Percentiles rank a stretch among this genome's conserved stretches.
Conservation (phyloP, 1,140 invertebrate species). For the Eupeodes corollae region DNA sequence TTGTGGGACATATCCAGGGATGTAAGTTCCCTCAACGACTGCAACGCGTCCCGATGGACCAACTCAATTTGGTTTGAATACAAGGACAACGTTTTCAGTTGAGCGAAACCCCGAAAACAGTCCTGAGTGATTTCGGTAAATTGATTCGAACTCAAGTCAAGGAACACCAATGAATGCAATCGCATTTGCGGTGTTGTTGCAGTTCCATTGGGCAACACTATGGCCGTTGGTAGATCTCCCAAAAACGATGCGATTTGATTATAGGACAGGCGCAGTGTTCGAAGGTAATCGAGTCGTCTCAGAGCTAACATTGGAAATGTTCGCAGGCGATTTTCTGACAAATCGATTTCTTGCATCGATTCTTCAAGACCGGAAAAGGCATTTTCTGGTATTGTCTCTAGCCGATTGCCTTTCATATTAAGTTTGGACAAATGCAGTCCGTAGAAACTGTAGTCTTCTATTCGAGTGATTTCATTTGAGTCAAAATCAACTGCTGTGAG, state of each 20-base stretch:
- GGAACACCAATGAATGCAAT: conserved; percentile 56
- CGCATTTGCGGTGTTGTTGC: conserved; percentile 37
- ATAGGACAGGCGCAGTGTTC: conserved; percentile 65
- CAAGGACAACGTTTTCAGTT: conserved; percentile 65
- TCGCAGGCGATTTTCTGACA: conserved; percentile 75
- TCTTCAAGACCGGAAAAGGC: conserved; percentile 75
- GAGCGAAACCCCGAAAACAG: conserved; percentile 67
- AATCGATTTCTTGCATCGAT: conserved; percentile 66
- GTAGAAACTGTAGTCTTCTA: conserved; percentile 78
- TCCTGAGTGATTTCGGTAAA: conserved; percentile 61
- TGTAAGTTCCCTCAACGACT: conserved; percentile 59
- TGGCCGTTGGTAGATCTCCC: conserved; percentile 24
- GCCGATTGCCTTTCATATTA: conserved; percentile 70
- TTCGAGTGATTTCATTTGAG: conserved; percentile 67
- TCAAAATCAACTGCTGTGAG: conserved; percentile 72
- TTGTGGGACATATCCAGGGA: conserved; percentile 80
- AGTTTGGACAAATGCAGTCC: conserved; percentile 69
- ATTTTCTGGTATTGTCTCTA: conserved; percentile 68
- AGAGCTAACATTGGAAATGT: conserved; percentile 69
- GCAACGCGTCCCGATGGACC: conserved; percentile 66
- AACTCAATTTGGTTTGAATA: conserved; percentile 72
- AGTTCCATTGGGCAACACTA: conserved; percentile 30
- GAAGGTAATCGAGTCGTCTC: conserved; percentile 58
- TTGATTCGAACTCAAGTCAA: conserved; percentile 79
- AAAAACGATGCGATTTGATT: conserved; percentile 58